phyloP scores from a whole-genome alignment of 1,140 invertebrate species.

The Hetaerina americana region DNA sequence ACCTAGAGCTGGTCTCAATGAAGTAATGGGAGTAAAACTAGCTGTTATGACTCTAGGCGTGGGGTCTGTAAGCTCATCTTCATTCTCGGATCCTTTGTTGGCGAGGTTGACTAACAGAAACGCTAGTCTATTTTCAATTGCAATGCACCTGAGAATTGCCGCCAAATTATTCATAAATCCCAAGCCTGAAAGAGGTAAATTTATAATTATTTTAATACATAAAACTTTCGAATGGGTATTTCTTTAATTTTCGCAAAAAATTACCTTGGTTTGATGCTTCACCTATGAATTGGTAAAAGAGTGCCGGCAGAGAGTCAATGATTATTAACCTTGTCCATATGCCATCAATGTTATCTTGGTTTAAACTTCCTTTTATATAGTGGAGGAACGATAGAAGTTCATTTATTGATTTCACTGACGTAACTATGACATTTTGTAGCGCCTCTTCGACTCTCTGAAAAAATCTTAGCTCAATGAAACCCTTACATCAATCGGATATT shows the following conservation, averaged over 20 bases:
- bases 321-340: conserved; percentile 38
- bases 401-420: conserved; percentile 24
- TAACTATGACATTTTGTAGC: conserved; percentile 32
- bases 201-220: conserved; percentile 6
- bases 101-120: conserved; percentile 42
- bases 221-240: no score
- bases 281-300: conserved; percentile 27
- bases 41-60: not conserved
- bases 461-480: no score
- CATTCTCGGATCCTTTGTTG: conserved; percentile 39
- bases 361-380: conserved; percentile 6
- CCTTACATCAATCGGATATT: no score
- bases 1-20: conserved; percentile 26
- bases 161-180: conserved; percentile 38
- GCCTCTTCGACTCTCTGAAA: no score
- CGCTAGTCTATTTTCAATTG: conserved; percentile 32
- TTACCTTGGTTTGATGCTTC: conserved; percentile 11
- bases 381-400: conserved; percentile 16
- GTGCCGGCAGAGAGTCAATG: conserved; percentile 45
- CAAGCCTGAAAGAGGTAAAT: conserved; percentile 19
- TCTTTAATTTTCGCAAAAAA: no score
- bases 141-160: conserved; percentile 37
- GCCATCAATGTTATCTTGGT: conserved; percentile 22
- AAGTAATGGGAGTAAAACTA: conserved; percentile 7
- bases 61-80: conserved; percentile 17